These are phyloP conservation scores for Pelvicachromis taeniatus DNA, from an alignment of 2,113 vertebrate genomes.

Conservation along the genomic window DNA sequence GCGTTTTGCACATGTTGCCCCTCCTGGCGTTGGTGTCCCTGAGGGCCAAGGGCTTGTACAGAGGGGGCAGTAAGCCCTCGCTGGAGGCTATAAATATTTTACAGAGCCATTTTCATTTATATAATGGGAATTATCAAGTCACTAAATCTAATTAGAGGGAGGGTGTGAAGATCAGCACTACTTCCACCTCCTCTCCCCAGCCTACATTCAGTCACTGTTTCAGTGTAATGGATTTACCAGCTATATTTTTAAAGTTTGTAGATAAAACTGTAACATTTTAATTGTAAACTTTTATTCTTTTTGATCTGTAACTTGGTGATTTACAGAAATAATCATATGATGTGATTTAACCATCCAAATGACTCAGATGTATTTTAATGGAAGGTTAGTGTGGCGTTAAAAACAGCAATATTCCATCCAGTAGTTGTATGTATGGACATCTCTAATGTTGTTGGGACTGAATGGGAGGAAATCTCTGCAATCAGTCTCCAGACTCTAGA, in stretches of 20 bases:
- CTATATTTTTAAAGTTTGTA: background rate
- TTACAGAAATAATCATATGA: background rate
- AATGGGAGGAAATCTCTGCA: background rate
- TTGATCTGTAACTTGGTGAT: background rate
- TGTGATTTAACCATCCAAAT: background rate
- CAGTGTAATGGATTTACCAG: background rate
- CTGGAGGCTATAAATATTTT: constrained; percentile 65
- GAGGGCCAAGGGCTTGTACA: background rate
- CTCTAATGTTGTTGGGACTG: background rate
- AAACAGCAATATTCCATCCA: background rate
- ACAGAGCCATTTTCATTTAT: constrained; percentile 60
- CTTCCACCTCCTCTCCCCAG: background rate
- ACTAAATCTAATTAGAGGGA: constrained; percentile 60
- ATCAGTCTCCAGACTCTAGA: background rate
- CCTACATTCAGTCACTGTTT: background rate
- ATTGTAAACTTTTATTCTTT: background rate
- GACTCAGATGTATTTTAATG: background rate
- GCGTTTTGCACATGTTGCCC: constrained; percentile 62
- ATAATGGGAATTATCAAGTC: constrained; percentile 70
- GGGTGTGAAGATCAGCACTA: constrained; percentile 51
- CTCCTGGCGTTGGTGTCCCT: constrained; percentile 24
- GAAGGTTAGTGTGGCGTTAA: background rate
- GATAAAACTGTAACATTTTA: background rate
- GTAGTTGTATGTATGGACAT: background rate
- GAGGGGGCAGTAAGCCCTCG: background rate